Base-by-base conservation (phyloP, 2,888 invertebrate species). In the Iselma pallidipennis region DNA sequence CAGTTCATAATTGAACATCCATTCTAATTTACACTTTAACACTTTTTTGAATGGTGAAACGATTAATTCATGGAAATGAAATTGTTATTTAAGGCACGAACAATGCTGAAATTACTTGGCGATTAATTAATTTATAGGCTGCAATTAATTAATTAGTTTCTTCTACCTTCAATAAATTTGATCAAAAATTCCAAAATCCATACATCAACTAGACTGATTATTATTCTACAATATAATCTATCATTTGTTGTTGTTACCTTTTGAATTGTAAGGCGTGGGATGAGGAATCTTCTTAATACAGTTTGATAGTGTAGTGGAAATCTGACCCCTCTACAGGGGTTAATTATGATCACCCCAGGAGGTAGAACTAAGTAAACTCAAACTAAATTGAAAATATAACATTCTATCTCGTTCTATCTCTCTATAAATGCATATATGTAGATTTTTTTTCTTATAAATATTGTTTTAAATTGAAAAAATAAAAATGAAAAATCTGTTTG, bases 311-410 rank as follows among this genome's bases (percentile, higher is more conserved):
- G 23, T 26, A 14, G 28, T 50, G 9, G 50, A 29, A 28, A 25
- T 12, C 28, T 16, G 26, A 28, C n/a, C 29, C 28, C 70, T 71
- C 74, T 66, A 61, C 74, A 66, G 73, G 73, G 74, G 74, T 74
- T 74, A 75, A 75, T 75, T 74, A 74, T 72, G 67, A 66, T 71
- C 74, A 61, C 71, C 61, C 71, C 66, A 65, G 74, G 74, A 61
- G 71, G 73, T n/a, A n/a, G n/a, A n/a, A n/a, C n/a, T n/a, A n/a
- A n/a, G n/a, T n/a, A n/a, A n/a, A n/a, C n/a, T n/a, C n/a, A n/a
- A n/a, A n/a, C n/a, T n/a, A n/a, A n/a, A n/a, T n/a, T 45, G 45
- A 21, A 45, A 45, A 7, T n/a, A 37, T 9, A 16, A 37, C 37
- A 16, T 9, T 37, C 37, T 37, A 14, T 14, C 37, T 16, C 37